phyloP scores from a whole-genome alignment of 2,888 invertebrate species.

The Leptura quadrifasciata region DNA sequence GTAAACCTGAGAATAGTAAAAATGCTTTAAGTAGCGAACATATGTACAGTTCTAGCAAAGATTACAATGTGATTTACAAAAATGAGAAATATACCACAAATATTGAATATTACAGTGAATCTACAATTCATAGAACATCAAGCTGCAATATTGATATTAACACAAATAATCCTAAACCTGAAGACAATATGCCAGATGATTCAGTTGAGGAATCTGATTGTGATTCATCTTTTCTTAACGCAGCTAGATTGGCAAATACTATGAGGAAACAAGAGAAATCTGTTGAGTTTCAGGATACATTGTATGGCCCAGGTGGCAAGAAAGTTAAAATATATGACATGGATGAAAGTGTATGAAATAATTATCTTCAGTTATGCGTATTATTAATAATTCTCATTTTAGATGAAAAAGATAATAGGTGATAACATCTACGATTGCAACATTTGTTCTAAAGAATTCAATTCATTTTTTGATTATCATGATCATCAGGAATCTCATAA shows the following conservation, averaged over 20 bases:
- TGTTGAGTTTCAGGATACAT: background rate
- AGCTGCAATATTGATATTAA: constrained; percentile 5
- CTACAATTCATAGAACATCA: background rate
- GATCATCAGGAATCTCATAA: constrained; percentile 62
- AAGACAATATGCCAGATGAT: constrained; percentile 8
- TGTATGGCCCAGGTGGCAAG: background rate
- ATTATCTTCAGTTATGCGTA: background rate
- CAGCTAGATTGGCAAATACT: background rate
- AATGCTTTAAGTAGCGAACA: constrained; percentile 14
- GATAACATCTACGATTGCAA: constrained; percentile 49
- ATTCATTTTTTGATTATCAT: constrained; percentile 61
- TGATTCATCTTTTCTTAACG: background rate
- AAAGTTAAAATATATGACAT: background rate
- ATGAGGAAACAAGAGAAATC: background rate
- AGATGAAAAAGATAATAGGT: constrained; percentile 1
- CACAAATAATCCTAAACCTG: constrained; percentile 1
- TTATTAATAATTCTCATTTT: constrained; percentile 22
- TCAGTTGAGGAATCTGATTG: background rate
- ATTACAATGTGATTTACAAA: constrained; percentile 8
- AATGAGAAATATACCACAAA: constrained; percentile 18
- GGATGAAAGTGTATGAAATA: constrained; percentile 12
- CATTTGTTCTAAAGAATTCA: constrained; percentile 57
- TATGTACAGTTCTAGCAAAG: constrained; percentile 8
- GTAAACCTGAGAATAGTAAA: background rate
- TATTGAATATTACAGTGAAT: constrained; percentile 24